Percentiles rank a stretch among this genome's conserved stretches.
These are phyloP conservation scores for Sebastes wilsoni DNA, from an alignment of 2,797 vertebrate genomes.

Conservation along the genomic window DNA sequence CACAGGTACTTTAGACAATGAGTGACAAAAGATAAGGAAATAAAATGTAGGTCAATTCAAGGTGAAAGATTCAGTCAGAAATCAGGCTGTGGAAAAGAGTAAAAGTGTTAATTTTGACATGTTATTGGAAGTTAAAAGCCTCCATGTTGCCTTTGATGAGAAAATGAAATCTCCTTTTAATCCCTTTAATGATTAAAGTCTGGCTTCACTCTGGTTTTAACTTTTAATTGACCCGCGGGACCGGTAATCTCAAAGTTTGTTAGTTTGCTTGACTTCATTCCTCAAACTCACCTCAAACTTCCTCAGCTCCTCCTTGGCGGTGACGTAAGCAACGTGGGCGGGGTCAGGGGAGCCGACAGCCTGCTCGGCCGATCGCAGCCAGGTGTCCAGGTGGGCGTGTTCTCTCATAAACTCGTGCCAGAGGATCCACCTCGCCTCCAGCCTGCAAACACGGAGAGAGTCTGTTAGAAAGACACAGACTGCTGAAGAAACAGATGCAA, in stretches of 20 bases:
- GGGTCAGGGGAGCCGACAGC: slow-evolving; percentile 29
- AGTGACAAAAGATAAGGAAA: no score
- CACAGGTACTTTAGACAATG: no score
- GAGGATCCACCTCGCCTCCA: slow-evolving; percentile 73
- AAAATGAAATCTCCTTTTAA: neutral
- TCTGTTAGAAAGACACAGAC: no score
- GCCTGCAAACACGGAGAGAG: slow-evolving; percentile 34
- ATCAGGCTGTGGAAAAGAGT: neutral
- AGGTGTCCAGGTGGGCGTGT: slow-evolving; percentile 70
- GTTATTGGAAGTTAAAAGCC: neutral
- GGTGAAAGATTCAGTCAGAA: neutral
- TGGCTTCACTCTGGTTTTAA: neutral
- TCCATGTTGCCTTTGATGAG: neutral
- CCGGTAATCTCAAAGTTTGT: no score
- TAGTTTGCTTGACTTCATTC: neutral
- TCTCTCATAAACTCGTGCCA: slow-evolving; percentile 80
- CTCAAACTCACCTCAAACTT: slow-evolving; percentile 70
- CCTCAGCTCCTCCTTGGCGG: slow-evolving; percentile 69
- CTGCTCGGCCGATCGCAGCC: slow-evolving; percentile 71
- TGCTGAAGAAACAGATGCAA: no score
- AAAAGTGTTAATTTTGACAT: neutral
- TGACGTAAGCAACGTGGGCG: slow-evolving; percentile 51
- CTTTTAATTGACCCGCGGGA: neutral
- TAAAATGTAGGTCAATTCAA: no score
- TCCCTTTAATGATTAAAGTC: neutral